Evolutionary conservation across 2,113 vertebrate genomes (phyloP), one percentile per base, ranked within the genome.

Genomic region (Callionymus lyra): DNA sequence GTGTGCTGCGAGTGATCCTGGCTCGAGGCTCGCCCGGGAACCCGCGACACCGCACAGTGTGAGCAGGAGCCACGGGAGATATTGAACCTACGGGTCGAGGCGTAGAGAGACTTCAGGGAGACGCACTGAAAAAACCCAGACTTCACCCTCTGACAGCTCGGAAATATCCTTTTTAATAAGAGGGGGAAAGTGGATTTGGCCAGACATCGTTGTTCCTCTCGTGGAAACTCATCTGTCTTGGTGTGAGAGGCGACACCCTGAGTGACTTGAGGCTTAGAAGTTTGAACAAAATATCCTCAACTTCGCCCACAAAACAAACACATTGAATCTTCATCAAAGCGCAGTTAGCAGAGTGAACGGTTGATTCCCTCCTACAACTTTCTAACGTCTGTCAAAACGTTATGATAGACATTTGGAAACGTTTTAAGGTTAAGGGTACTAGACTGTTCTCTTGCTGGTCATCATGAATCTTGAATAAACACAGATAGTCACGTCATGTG

Each of bases 161-260:
- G 83, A 84, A 86, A 86, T 83, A 85, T 84, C 78, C 58, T 47
- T 80, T 81, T 83, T 83, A 84, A 85, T 83, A 81, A 65, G 68
- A 59, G 68, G 68, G n/a, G 74, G 57, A 84, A 85, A 81, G 77
- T 83, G 76, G 80, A 79, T 80, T 82, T 85, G 82, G 83, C 81
- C 75, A 85, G 83, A 86, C 82, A 46, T 65, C 75, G 72, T 68
- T 38, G 47, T 80, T 74, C 67, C 75, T 80, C 69, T 65, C 70
- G 76, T 84, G 82, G 82, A 86, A 87, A 85, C 67, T 77, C 68
- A 63, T 77, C 65, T 65, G 68, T 76, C 72, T 69, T 70, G 63
- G 76, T 69, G 71, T 70, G 4, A 5, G 63, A 74, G 76, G 69
- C 62, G 67, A 82, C 81, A 82, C 77, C 76, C 74, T 79, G 56